These are phyloP conservation scores for Ceratothoa steindachneri DNA, from an alignment of 2,888 invertebrate genomes.

Conservation along the genomic window DNA sequence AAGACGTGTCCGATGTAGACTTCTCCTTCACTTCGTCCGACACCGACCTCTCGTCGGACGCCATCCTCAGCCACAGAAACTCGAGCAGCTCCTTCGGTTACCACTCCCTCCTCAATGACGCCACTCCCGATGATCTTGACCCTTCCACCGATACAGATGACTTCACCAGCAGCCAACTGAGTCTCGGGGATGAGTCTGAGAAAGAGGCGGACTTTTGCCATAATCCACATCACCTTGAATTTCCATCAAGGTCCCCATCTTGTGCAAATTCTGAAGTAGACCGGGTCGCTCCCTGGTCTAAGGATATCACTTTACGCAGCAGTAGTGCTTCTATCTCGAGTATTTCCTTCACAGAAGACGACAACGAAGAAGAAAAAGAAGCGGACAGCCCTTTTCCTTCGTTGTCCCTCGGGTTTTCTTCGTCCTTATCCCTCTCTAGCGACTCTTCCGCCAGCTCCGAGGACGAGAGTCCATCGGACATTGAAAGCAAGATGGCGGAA, in stretches of 20 bases:
- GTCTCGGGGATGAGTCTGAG: not conserved
- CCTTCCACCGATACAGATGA: not conserved
- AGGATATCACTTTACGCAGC: not conserved
- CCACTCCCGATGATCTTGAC: not conserved
- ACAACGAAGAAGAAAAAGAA: constrained; percentile 6
- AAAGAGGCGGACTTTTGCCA: not conserved
- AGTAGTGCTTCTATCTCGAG: not conserved
- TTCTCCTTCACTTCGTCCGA: not conserved
- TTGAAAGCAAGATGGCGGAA: constrained; percentile 41
- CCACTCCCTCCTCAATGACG: constrained; percentile 2
- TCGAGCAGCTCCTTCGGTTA: constrained; percentile 1
- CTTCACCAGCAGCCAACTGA: not conserved
- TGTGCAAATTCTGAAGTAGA: not conserved
- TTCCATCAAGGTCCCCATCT: not conserved
- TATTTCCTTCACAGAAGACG: not conserved
- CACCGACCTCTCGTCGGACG: not conserved
- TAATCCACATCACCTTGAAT: not conserved
- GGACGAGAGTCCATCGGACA: constrained; percentile 22
- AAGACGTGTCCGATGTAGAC: not conserved
- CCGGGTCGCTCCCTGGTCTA: too few species aligned
- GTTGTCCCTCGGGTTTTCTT: not conserved
- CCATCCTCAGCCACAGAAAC: not conserved
- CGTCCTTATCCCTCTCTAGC: not conserved
- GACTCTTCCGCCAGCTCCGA: not conserved
- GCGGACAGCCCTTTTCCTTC: not conserved